Conservation (phyloP, 1,140 invertebrate species). For the Drosophila orena region DNA sequence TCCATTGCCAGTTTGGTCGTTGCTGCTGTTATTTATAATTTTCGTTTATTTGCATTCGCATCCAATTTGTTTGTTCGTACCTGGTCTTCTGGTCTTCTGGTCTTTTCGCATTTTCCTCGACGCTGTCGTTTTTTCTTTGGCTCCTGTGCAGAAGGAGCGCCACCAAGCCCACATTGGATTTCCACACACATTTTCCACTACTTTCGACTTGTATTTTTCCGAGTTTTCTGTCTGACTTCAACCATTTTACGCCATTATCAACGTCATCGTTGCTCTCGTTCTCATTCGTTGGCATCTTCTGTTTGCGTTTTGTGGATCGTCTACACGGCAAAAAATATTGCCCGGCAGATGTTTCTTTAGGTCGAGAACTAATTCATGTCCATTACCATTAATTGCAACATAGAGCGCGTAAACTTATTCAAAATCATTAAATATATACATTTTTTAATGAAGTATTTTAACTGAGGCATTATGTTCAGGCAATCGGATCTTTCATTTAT, state of each 20-base stretch:
- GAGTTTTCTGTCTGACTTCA: constrained; percentile 58
- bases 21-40: constrained; percentile 83
- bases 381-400: neutral
- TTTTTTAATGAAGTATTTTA: too few species aligned
- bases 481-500: too few species aligned
- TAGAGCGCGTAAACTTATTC: neutral
- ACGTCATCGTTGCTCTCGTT: constrained; percentile 58
- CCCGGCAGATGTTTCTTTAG: neutral
- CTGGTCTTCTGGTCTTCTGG: constrained; percentile 27
- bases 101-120: constrained; percentile 48
- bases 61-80: constrained; percentile 80
- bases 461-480: too few species aligned
- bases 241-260: constrained; percentile 80
- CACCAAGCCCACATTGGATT: neutral
- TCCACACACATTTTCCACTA: constrained; percentile 24
- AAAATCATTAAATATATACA: neutral
- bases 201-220: constrained; percentile 49
- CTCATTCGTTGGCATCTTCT: constrained; percentile 41
- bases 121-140: constrained; percentile 43
- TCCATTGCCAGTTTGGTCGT: constrained; percentile 27
- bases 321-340: neutral
- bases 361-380: too few species aligned
- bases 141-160: constrained; percentile 9
- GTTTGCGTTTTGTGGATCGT: constrained; percentile 40
- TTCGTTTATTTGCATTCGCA: constrained; percentile 84